A percentile compares a stretch with the other conserved stretches of the same genome.
phyloP scores from a whole-genome alignment of 2,113 vertebrate species.

The Benthochromis sp. region DNA sequence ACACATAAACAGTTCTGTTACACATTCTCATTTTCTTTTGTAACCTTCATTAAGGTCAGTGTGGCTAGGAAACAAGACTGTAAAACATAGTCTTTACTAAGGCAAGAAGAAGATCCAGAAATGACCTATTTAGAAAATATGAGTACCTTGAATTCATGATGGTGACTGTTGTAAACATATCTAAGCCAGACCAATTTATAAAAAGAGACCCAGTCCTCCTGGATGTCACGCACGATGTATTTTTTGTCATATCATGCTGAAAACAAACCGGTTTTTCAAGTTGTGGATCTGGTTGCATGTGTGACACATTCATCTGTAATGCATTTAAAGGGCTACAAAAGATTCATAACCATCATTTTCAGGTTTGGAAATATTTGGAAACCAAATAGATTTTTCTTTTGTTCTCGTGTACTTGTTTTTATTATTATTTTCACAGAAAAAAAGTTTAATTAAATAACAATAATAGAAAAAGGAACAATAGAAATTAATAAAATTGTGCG shows the following conservation, averaged over 20 bases:
- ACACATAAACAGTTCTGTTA: not conserved
- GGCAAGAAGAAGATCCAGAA: not conserved
- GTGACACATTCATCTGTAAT: not conserved
- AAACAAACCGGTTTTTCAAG: constrained; percentile 10
- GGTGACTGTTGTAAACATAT: not conserved
- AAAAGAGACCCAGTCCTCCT: not conserved
- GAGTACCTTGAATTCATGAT: not conserved
- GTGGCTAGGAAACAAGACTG: not conserved
- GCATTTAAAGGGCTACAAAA: not conserved
- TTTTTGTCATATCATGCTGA: not conserved
- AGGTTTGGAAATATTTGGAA: not conserved
- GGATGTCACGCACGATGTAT: not conserved
- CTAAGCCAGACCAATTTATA: not conserved
- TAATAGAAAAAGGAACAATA: not conserved
- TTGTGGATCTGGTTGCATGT: not conserved
- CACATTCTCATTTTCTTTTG: not conserved
- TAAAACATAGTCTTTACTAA: not conserved
- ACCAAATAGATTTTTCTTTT: not conserved
- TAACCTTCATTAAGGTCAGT: not conserved
- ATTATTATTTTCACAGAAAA: not conserved
- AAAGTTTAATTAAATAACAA: not conserved
- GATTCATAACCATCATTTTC: not conserved
- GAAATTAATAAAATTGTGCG: not conserved
- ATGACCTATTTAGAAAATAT: not conserved
- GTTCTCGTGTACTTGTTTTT: not conserved